phyloP scores from a whole-genome alignment of 2,888 invertebrate species.

The Drosophila melanosoma region DNA sequence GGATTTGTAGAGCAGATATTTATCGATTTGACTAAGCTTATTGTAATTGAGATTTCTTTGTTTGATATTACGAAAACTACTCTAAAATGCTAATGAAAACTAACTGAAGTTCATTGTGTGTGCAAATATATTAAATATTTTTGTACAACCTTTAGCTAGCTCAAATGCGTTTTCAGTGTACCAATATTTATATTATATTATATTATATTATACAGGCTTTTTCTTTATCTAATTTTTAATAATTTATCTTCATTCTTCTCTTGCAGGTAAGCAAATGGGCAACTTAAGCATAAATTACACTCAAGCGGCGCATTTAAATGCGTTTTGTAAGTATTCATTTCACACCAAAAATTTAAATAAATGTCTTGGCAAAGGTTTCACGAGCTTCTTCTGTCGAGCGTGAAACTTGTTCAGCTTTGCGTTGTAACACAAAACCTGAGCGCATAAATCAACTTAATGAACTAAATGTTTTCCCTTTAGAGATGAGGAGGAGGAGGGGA shows the following conservation, averaged over 20 bases:
- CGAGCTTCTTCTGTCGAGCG: conserved; percentile 3
- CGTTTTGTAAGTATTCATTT: conserved; percentile 34
- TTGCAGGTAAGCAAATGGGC: conserved; percentile 58
- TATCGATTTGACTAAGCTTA: neutral
- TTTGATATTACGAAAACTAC: too few relatives aligned
- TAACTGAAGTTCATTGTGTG: neutral
- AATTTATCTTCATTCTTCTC: conserved; percentile 3
- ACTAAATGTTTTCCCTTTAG: conserved; percentile 11
- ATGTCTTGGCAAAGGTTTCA: conserved; percentile 14
- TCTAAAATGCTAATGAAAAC: neutral
- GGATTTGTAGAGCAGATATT: neutral
- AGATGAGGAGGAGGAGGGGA: too few relatives aligned
- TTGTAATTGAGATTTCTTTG: neutral
- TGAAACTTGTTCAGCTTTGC: conserved; percentile 13
- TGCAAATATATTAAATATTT: neutral
- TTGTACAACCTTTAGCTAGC: neutral
- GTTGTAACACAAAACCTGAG: conserved; percentile 22
- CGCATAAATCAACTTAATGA: conserved; percentile 59
- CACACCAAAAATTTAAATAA: conserved; percentile 14
- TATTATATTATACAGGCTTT: neutral
- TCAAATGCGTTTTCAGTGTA: neutral
- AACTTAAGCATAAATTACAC: conserved; percentile 16
- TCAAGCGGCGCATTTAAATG: conserved; percentile 2
- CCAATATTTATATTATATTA: conserved; percentile 8
- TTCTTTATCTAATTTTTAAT: neutral